phyloP scores from a whole-genome alignment of 2,113 vertebrate species.

The Pipa parva region DNA sequence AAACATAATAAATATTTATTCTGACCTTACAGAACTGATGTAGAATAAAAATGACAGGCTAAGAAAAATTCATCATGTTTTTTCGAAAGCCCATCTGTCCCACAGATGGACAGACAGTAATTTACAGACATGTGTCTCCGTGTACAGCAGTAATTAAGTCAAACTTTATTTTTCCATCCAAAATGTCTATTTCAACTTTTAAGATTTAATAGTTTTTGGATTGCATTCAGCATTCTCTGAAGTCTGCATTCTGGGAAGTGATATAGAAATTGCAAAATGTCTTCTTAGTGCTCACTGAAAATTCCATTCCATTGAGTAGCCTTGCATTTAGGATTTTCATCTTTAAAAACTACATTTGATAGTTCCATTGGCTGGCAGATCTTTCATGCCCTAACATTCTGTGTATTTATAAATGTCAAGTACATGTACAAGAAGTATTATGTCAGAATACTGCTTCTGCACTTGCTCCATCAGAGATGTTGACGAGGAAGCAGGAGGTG shows the following conservation, averaged over 20 bases:
- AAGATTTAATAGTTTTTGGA: slow-evolving; percentile 57
- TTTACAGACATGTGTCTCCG: slow-evolving; percentile 66
- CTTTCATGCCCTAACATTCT: no score
- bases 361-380: no score
- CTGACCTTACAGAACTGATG: slow-evolving; percentile 15
- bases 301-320: neutral
- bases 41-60: slow-evolving; percentile 27
- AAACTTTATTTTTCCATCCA: slow-evolving; percentile 41
- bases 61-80: slow-evolving; percentile 13
- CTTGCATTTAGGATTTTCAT: neutral
- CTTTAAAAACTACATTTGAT: neutral
- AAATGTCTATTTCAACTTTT: slow-evolving; percentile 59
- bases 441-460: no score
- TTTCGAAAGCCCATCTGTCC: slow-evolving; percentile 35
- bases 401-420: no score
- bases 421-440: no score
- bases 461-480: no score
- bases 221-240: slow-evolving; percentile 19
- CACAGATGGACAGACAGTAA: slow-evolving; percentile 60
- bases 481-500: no score
- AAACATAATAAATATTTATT: slow-evolving; percentile 28
- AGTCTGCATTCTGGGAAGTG: slow-evolving; percentile 1
- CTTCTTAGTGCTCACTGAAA: slow-evolving; percentile 14
- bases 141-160: slow-evolving; percentile 50
- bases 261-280: slow-evolving; percentile 22